phyloP scores from a whole-genome alignment of 2,797 vertebrate species.

The Pseudotriccus pelzelni region DNA sequence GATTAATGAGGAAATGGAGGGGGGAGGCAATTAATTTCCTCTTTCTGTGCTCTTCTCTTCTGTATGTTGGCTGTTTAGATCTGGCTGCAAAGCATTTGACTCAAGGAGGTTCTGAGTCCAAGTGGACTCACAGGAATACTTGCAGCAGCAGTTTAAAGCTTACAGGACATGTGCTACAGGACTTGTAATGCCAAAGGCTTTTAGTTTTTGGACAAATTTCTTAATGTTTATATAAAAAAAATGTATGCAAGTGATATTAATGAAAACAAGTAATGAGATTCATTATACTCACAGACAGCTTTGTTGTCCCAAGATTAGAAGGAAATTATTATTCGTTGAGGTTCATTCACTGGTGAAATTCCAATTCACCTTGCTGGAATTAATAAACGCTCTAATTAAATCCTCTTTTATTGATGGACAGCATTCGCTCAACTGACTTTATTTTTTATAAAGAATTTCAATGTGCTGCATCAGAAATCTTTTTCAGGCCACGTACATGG shows the following conservation, averaged over 20 bases:
- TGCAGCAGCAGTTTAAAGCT: neutral
- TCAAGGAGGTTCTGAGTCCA: too few species aligned
- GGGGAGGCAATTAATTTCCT: neutral
- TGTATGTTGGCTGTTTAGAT: neutral
- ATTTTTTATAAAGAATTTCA: neutral
- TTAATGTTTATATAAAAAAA: neutral
- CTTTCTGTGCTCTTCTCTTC: neutral
- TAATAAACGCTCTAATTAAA: neutral
- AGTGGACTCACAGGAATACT: neutral
- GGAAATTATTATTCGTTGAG: neutral
- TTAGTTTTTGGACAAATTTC: neutral
- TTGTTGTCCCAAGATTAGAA: neutral
- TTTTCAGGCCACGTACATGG: neutral
- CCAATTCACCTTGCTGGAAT: slow-evolving; percentile 12
- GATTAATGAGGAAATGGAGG: neutral
- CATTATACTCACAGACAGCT: neutral
- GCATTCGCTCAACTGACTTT: neutral
- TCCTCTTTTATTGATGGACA: neutral
- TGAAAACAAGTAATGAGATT: slow-evolving; percentile 31
- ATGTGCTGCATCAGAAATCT: neutral
- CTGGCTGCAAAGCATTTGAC: neutral
- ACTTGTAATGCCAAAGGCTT: neutral
- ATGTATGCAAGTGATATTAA: neutral
- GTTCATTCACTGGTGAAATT: slow-evolving; percentile 37
- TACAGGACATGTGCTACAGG: rapidly evolving